Evolutionary conservation across 2,797 vertebrate genomes (phyloP).

Genomic region (Acropternis orthonyx): DNA sequence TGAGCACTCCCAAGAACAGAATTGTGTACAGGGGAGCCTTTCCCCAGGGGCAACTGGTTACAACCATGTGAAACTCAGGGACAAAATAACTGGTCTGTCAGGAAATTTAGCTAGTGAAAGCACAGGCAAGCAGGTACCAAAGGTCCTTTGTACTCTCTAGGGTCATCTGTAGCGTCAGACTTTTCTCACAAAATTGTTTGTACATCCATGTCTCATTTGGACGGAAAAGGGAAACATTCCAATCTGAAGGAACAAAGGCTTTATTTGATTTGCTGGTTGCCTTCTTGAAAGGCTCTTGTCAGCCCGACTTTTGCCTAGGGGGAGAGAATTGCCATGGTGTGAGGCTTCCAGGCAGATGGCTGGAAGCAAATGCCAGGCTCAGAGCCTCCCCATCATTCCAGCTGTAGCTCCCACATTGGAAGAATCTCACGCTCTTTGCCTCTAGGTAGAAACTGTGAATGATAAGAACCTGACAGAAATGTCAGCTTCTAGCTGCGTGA

Average conservation of each 20-base stretch:
- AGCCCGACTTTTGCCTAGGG: constrained; percentile 55
- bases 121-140: constrained; percentile 26
- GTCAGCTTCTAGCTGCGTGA: constrained; percentile 50
- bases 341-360: constrained; percentile 65
- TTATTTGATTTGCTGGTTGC: constrained; percentile 57
- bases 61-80: background rate
- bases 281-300: constrained; percentile 63
- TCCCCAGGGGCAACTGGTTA: background rate
- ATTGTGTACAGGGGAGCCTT: background rate
- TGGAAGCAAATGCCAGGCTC: constrained; percentile 46
- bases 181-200: constrained; percentile 70
- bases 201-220: constrained; percentile 52
- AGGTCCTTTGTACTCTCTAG: constrained; percentile 42
- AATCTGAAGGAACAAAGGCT: constrained; percentile 60
- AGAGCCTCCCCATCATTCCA: constrained; percentile 9
- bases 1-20: background rate
- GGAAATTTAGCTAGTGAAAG: constrained; percentile 25
- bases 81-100: constrained; percentile 46
- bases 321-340: constrained; percentile 42
- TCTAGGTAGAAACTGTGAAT: constrained; percentile 54
- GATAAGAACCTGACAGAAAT: constrained; percentile 65
- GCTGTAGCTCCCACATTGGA: constrained; percentile 64
- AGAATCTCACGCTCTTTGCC: constrained; percentile 55
- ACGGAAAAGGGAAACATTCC: constrained; percentile 63
- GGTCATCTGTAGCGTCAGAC: constrained; percentile 41